These are phyloP conservation scores for Ischnura elegans DNA, from an alignment of 2,888 invertebrate species.

Conservation along the genomic window DNA sequence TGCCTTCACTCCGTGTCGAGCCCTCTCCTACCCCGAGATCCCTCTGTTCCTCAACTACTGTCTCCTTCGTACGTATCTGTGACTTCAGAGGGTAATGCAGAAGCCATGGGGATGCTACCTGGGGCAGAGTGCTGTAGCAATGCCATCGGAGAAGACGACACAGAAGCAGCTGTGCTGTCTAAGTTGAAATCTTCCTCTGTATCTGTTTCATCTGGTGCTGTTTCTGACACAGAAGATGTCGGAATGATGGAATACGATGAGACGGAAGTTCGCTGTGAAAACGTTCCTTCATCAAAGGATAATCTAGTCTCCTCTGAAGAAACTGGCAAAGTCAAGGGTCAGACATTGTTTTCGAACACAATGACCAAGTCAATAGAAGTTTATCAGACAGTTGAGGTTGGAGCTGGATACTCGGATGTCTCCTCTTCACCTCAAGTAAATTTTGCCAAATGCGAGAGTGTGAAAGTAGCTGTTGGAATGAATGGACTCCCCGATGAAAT, in stretches of 20 bases:
- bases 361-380: slow-evolving; percentile 59
- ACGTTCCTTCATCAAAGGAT: slow-evolving; percentile 30
- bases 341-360: slow-evolving; percentile 32
- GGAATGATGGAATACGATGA: slow-evolving; percentile 63
- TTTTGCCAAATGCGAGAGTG: neutral
- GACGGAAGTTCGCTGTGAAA: slow-evolving; percentile 38
- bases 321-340: slow-evolving; percentile 14
- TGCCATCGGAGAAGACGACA: slow-evolving; percentile 75
- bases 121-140: slow-evolving; percentile 74
- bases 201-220: slow-evolving; percentile 61
- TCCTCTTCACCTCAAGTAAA: neutral
- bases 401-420: slow-evolving; percentile 12
- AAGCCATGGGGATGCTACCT: slow-evolving; percentile 45
- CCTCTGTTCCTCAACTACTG: slow-evolving; percentile 78
- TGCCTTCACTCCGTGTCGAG: slow-evolving; percentile 61
- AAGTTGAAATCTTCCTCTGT: slow-evolving; percentile 61
- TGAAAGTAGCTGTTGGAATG: neutral
- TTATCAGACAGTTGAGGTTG: slow-evolving; percentile 39
- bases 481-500: neutral
- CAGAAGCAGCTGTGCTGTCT: slow-evolving; percentile 55
- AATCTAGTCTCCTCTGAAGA: neutral
- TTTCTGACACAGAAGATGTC: slow-evolving; percentile 58
- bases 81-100: slow-evolving; percentile 53
- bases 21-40: slow-evolving; percentile 75
- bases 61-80: slow-evolving; percentile 76